phyloP scores from a whole-genome alignment of 2,797 vertebrate genomes.

The Remorina albescens region DNA sequence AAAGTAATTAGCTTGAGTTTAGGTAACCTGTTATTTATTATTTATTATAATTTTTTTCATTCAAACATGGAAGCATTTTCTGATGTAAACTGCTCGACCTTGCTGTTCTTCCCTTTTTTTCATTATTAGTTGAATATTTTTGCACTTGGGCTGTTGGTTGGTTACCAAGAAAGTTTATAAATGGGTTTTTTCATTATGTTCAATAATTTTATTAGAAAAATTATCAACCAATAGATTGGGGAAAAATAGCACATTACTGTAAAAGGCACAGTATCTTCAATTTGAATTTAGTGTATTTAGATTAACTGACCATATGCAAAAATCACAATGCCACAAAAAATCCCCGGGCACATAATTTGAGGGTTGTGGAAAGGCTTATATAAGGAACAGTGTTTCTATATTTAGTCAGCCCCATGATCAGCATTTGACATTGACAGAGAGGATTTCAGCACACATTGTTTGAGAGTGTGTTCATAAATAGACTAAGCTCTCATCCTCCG shows the following conservation, averaged over 20 bases:
- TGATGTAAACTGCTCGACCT: background rate
- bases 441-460: conserved; percentile 55
- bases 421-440: conserved; percentile 42
- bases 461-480: conserved; percentile 63
- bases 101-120: background rate
- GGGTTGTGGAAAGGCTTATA: background rate
- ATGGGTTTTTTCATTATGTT: background rate
- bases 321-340: background rate
- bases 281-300: too few species aligned
- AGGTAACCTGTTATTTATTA: too few species aligned
- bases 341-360: background rate
- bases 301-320: too few species aligned
- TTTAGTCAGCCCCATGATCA: conserved; percentile 12
- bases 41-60: too few species aligned
- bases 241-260: too few species aligned
- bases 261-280: too few species aligned
- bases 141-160: background rate
- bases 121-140: background rate
- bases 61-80: background rate
- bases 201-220: background rate
- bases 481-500: conserved; percentile 40
- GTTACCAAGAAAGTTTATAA: background rate
- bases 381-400: background rate
- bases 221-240: background rate
- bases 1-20: background rate